These are phyloP conservation scores for Darevskia mixta DNA, from an alignment of 2,797 vertebrate genomes.

Conservation along the genomic window DNA sequence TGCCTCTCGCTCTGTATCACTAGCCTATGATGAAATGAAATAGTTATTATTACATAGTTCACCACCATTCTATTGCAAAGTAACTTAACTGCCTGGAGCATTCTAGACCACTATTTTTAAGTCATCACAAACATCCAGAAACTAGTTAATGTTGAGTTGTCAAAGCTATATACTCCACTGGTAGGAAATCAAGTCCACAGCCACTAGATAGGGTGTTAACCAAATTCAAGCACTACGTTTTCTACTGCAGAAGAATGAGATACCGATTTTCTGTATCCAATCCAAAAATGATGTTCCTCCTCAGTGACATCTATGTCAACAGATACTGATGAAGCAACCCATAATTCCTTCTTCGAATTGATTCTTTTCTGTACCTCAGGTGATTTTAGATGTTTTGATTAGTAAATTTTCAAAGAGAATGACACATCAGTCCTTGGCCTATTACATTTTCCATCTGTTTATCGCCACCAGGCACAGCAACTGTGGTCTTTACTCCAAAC, in stretches of 20 bases:
- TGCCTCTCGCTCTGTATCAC: constrained; percentile 87
- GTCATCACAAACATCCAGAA: background rate
- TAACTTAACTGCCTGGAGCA: background rate
- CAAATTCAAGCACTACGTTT: background rate
- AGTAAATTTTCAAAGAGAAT: background rate
- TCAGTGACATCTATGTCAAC: background rate
- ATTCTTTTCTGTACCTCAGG: background rate
- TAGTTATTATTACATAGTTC: background rate
- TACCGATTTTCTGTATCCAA: too few relatives aligned
- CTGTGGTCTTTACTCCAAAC: background rate
- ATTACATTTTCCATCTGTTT: background rate
- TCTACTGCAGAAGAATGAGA: background rate
- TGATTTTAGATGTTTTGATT: background rate
- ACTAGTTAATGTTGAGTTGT: background rate
- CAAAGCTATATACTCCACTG: background rate
- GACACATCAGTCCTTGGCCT: background rate
- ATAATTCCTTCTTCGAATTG: background rate
- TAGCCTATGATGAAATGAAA: constrained; percentile 79
- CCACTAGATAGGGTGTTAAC: background rate
- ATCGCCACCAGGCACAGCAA: background rate
- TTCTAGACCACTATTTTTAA: background rate
- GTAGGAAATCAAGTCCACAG: background rate
- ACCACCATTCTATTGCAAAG: background rate
- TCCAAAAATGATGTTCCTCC: background rate
- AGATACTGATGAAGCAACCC: background rate